Evolutionary conservation across 2,113 vertebrate species (phyloP).

Genomic region (Hylia prasina): DNA sequence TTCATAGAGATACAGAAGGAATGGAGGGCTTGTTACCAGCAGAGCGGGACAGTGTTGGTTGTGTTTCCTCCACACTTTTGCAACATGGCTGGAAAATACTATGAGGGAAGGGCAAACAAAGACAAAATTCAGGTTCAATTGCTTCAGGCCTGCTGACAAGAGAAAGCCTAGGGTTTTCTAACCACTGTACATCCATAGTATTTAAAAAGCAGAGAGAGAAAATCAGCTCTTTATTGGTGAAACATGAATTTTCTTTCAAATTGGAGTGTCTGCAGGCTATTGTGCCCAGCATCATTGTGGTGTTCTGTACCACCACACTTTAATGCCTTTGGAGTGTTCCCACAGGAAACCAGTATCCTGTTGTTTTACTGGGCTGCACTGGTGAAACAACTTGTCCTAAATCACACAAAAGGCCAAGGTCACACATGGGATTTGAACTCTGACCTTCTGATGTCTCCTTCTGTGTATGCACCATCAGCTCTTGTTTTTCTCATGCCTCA

Average conservation of each 20-base stretch:
- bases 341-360: not conserved
- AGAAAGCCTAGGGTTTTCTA: not conserved
- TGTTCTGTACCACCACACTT: not conserved
- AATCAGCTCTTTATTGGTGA: not conserved
- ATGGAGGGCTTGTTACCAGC: not conserved
- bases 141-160: not conserved
- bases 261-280: not conserved
- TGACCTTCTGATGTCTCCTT: not conserved
- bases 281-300: not conserved
- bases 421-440: not conserved
- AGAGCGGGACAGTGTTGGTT: fast-evolving
- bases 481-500: not conserved
- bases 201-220: not conserved
- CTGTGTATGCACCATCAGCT: not conserved
- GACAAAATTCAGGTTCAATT: not conserved
- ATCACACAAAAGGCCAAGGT: not conserved
- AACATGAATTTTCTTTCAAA: not conserved
- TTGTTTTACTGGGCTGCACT: not conserved
- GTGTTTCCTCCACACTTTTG: not conserved
- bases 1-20: not conserved
- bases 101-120: not conserved
- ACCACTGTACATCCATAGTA: not conserved
- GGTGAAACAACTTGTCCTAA: not conserved
- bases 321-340: not conserved
- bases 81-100: not conserved